Evolutionary conservation across 2,888 invertebrate species (phyloP).

Genomic region (Chloromyia formosa): DNA sequence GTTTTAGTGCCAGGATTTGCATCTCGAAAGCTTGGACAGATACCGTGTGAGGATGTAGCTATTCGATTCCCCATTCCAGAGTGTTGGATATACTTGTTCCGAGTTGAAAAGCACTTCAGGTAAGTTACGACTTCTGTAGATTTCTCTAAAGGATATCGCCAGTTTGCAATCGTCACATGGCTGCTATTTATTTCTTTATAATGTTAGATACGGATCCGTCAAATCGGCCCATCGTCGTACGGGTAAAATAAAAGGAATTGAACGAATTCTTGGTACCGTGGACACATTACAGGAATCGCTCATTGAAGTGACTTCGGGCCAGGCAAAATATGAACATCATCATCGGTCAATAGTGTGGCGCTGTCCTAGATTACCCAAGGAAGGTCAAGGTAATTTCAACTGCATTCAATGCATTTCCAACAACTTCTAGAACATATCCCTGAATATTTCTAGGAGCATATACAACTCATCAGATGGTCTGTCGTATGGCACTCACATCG

Average conservation of each 20-base stretch:
- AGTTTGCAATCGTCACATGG: not conserved
- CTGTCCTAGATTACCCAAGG: constrained; percentile 95
- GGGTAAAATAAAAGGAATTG: constrained; percentile 92
- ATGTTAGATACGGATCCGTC: constrained; percentile 87
- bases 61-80: constrained; percentile 98
- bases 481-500: constrained; percentile 93
- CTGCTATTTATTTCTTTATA: not conserved
- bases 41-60: constrained; percentile 97
- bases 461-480: constrained; percentile 95
- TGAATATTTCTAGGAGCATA: constrained; percentile 83
- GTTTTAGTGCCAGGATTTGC: constrained; percentile 97
- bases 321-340: constrained; percentile 99
- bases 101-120: constrained; percentile 95
- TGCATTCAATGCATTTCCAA: not conserved
- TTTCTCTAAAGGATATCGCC: no score
- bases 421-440: not conserved
- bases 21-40: constrained; percentile 92
- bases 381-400: constrained; percentile 87
- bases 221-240: constrained; percentile 90
- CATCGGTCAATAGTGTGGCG: constrained; percentile 98
- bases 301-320: constrained; percentile 95
- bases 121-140: no score
- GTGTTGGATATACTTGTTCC: constrained; percentile 98
- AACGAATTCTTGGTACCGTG: constrained; percentile 89
- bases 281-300: constrained; percentile 90